Base-by-base conservation (phyloP, 2,113 vertebrate genomes). In the Rhabdomys dilectus region DNA sequence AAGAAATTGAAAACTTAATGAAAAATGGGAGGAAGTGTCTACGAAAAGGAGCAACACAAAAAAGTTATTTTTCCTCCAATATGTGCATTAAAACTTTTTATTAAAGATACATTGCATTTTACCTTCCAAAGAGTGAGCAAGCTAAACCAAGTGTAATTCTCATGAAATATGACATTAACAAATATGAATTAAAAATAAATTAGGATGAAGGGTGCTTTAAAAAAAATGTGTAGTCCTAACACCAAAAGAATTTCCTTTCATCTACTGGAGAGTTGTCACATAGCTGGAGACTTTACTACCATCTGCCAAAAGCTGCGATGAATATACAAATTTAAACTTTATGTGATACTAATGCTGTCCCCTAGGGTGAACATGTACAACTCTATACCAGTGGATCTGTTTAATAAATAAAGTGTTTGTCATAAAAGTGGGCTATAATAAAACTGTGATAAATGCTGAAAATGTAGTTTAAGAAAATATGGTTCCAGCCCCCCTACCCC, bases 171-270 rank as follows among this genome's bases (percentile, higher is more conserved):
- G 84, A 84, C 88, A 85, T 93, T 92, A 91, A 73, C 91, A 95
- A 81, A 91, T 60, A 93, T 6, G 93, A 89, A 92, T 88, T 81
- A 91, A 88, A 42, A 85, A 90, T n/a, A 95, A 94, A 78, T 91
- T 85, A 97, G 36, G 31, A 80, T 51, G 5, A 93, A 19, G 84
- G 17, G 7, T 78, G 12, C 66, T 39, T 76, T 62, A 22, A 51
- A 78, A 76, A 45, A 8, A 4, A 91, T 48, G 29, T 75, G 16
- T 2, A 13, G n/a, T 42, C 13, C 0, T 11, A 90, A 80, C n/a
- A 53, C 68, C 31, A 94, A 94, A 81, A 92, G 56, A 70, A 62
- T 36, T 78, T 85, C 75, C 42, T 85, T 88, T 92, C 45, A 93
- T 93, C 62, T 85, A 26, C 68, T 95, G 51, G 53, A 34, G 89